phyloP scores from a whole-genome alignment of 2,797 vertebrate species.

The Acipenser transmontanus region DNA sequence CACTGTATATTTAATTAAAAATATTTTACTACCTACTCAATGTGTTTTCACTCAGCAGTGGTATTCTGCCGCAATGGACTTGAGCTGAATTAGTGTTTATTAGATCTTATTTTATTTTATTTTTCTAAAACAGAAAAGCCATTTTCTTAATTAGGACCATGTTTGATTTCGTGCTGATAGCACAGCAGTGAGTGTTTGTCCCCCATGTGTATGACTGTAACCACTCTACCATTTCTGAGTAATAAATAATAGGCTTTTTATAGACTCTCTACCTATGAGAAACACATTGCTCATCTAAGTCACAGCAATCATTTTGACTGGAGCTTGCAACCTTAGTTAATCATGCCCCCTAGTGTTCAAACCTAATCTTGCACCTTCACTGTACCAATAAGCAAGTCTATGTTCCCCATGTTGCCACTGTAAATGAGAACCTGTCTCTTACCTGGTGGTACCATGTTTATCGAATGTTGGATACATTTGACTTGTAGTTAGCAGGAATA shows the following conservation, averaged over 20 bases:
- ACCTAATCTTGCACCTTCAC: too few relatives aligned
- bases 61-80: slow-evolving; percentile 8
- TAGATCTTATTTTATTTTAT: not conserved
- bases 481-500: too few relatives aligned
- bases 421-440: too few relatives aligned
- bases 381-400: too few relatives aligned
- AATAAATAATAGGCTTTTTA: slow-evolving; percentile 18
- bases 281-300: slow-evolving; percentile 18
- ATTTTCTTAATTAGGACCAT: slow-evolving; percentile 7
- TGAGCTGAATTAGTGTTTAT: slow-evolving; percentile 1
- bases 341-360: slow-evolving; percentile 9
- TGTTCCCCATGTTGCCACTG: too few relatives aligned
- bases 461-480: too few relatives aligned
- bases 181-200: slow-evolving; percentile 8
- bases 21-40: slow-evolving; percentile 88
- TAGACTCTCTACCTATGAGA: slow-evolving; percentile 8
- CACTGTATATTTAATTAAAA: slow-evolving; percentile 99
- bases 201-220: slow-evolving; percentile 9
- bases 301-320: not conserved
- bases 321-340: slow-evolving; percentile 7
- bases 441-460: too few relatives aligned
- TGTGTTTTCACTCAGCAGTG: slow-evolving; percentile 42
- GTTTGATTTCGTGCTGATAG: slow-evolving; percentile 10
- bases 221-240: slow-evolving; percentile 12
- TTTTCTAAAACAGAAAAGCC: slow-evolving; percentile 5